phyloP scores from a whole-genome alignment of 2,888 invertebrate species.

The Hypolimnas misippus region DNA sequence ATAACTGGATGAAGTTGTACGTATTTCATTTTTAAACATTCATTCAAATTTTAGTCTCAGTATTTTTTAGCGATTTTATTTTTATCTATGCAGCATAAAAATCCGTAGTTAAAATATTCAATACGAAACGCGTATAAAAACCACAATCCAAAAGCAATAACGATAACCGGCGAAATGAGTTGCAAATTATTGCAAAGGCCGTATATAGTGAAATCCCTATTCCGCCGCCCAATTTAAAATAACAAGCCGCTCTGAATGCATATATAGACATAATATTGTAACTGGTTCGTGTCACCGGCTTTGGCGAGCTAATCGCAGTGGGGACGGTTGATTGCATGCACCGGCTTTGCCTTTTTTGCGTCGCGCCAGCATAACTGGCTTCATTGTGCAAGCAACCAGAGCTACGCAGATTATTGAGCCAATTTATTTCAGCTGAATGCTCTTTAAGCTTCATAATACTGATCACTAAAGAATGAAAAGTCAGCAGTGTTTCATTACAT shows the following conservation, averaged over 20 bases:
- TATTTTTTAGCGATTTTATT: background rate
- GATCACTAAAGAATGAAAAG: conserved; percentile 25
- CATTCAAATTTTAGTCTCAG: background rate
- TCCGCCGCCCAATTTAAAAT: conserved; percentile 68
- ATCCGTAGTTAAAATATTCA: conserved; percentile 7
- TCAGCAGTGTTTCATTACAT: conserved; percentile 31
- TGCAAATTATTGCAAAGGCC: conserved; percentile 8
- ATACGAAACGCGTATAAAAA: conserved; percentile 4
- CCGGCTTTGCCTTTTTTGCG: conserved; percentile 44
- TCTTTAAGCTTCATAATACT: conserved; percentile 31
- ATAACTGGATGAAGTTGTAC: conserved; percentile 59
- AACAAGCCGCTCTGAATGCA: conserved; percentile 63
- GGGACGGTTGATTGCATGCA: conserved; percentile 73
- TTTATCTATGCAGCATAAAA: background rate
- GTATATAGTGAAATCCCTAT: conserved; percentile 14
- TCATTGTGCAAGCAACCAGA: conserved; percentile 72
- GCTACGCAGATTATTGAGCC: conserved; percentile 70
- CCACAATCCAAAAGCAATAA: conserved; percentile 14
- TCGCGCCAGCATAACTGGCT: conserved; percentile 60
- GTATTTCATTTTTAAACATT: conserved; percentile 42
- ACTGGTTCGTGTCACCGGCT: conserved; percentile 68
- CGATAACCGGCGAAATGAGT: conserved; percentile 8
- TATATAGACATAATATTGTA: conserved; percentile 64
- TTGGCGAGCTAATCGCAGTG: conserved; percentile 70
- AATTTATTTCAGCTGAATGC: conserved; percentile 65